phyloP scores from a whole-genome alignment of 2,888 invertebrate species.

The Chymomyza procnemis region DNA sequence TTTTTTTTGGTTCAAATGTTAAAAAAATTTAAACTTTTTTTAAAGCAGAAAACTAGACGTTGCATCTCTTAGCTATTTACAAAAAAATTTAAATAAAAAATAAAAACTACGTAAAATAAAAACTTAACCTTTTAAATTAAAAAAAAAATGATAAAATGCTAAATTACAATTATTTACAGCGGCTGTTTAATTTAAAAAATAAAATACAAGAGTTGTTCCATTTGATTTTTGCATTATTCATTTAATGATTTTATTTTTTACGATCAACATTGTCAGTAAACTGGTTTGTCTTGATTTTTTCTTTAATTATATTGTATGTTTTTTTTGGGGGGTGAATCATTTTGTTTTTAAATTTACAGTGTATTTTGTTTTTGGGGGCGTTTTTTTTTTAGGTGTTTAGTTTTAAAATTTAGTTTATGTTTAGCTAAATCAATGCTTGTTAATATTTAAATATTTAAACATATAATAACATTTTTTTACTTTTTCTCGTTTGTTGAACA shows the following conservation, averaged over 20 bases:
- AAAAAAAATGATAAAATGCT: constrained; percentile 14
- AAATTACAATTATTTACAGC: constrained; percentile 26
- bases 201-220: constrained; percentile 41
- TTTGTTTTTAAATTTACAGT: constrained; percentile 21
- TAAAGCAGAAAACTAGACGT: not conserved
- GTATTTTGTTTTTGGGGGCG: constrained; percentile 14
- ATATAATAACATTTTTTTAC: constrained; percentile 63
- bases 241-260: constrained; percentile 22
- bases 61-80: not conserved
- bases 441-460: constrained; percentile 51
- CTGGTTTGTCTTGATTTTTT: constrained; percentile 24
- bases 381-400: constrained; percentile 36
- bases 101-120: not conserved
- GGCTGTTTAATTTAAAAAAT: not conserved
- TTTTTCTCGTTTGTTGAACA: constrained; percentile 45
- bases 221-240: constrained; percentile 29
- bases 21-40: not conserved
- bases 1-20: not conserved
- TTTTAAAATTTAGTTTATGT: constrained; percentile 45
- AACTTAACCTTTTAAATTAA: not conserved
- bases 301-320: constrained; percentile 14
- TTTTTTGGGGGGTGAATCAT: constrained; percentile 23
- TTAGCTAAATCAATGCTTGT: constrained; percentile 8
- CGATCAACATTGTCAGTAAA: constrained; percentile 12
- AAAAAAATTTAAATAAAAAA: not conserved